A percentile compares a stretch with the other conserved stretches of the same genome.
These are phyloP conservation scores for Drosophila hamatofila DNA, from an alignment of 2,888 invertebrate species.

Conservation along the genomic window DNA sequence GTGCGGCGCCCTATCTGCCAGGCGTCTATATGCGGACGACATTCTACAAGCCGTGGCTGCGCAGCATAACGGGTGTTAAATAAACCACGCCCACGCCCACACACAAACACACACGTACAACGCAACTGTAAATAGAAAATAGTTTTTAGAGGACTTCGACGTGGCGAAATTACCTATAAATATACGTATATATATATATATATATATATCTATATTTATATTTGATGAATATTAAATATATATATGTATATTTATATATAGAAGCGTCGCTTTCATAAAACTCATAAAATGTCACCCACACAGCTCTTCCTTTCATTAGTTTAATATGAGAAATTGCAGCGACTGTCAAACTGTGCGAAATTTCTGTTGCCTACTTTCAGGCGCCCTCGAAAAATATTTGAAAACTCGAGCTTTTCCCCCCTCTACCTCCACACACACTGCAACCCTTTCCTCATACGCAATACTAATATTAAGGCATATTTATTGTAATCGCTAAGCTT, in stretches of 20 bases:
- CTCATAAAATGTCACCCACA: slow-evolving; percentile 8
- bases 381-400: slow-evolving; percentile 7
- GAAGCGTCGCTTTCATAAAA: slow-evolving; percentile 43
- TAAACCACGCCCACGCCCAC: slow-evolving; percentile 70
- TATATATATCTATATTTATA: not conserved
- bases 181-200: not conserved
- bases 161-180: slow-evolving; percentile 19
- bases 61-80: slow-evolving; percentile 92
- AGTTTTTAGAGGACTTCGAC: slow-evolving; percentile 55
- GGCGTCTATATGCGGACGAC: slow-evolving; percentile 98
- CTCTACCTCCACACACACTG: not conserved
- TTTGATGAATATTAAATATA: not conserved
- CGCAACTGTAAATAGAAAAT: slow-evolving; percentile 74
- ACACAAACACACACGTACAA: slow-evolving; percentile 11
- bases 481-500: slow-evolving; percentile 69
- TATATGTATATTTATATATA: not conserved
- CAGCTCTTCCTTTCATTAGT: slow-evolving; percentile 52
- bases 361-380: slow-evolving; percentile 48
- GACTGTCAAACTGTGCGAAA: slow-evolving; percentile 35
- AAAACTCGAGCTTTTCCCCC: not conserved
- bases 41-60: slow-evolving; percentile 96
- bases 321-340: slow-evolving; percentile 54
- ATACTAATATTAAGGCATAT: slow-evolving; percentile 64
- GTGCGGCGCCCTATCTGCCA: slow-evolving; percentile 95
- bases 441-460: slow-evolving; percentile 26